phyloP scores from a whole-genome alignment of 2,797 vertebrate genomes.

The Botia almorhae region DNA sequence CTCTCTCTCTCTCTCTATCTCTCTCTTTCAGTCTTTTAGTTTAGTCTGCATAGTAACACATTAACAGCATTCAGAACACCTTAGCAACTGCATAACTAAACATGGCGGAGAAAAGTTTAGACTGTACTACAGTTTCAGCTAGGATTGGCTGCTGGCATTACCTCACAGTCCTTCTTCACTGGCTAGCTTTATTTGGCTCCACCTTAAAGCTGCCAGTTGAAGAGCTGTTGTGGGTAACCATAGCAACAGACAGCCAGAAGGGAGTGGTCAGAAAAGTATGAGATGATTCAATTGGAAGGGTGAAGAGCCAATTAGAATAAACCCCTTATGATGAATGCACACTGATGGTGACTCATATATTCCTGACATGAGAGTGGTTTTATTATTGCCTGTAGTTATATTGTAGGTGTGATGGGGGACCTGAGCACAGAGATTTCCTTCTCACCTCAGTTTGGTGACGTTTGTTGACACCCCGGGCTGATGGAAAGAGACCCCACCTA shows the following conservation, averaged over 20 bases:
- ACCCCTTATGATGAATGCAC: not conserved
- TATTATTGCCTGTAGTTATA: slow-evolving; percentile 57
- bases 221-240: slow-evolving; percentile 89
- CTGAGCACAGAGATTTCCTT: slow-evolving; percentile 82
- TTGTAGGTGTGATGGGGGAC: slow-evolving; percentile 79
- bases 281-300: slow-evolving; percentile 19
- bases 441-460: slow-evolving; percentile 83
- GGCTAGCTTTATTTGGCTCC: slow-evolving; percentile 85
- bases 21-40: slow-evolving; percentile 47
- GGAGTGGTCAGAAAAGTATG: slow-evolving; percentile 36
- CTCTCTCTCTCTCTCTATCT: slow-evolving; percentile 11
- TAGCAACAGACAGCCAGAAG: slow-evolving; percentile 71
- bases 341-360: not conserved
- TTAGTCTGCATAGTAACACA: not conserved
- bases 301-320: not conserved
- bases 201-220: slow-evolving; percentile 88
- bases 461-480: slow-evolving; percentile 84
- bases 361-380: slow-evolving; percentile 12
- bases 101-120: no score
- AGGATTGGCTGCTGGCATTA: slow-evolving; percentile 70
- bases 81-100: no score
- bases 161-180: slow-evolving; percentile 90
- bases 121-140: not conserved
- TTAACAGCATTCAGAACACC: no score
- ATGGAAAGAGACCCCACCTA: slow-evolving; percentile 85